phyloP scores from a whole-genome alignment of 2,797 vertebrate genomes.

The Falco biarmicus region DNA sequence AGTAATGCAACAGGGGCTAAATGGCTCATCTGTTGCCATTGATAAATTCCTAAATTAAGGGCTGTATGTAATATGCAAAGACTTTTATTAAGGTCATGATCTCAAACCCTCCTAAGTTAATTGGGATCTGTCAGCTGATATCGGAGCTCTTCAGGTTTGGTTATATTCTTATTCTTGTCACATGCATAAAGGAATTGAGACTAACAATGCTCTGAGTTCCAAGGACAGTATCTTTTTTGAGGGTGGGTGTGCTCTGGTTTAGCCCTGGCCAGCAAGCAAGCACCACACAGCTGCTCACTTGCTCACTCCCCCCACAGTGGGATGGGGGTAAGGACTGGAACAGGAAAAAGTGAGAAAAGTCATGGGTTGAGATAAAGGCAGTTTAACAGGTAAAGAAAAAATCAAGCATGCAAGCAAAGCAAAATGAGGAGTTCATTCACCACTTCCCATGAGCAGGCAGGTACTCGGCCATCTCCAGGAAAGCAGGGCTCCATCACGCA shows the following conservation, averaged over 20 bases:
- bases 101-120: not conserved
- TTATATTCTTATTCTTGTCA: not conserved
- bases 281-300: too few species aligned
- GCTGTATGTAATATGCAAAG: not conserved
- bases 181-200: not conserved
- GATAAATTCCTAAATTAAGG: not conserved
- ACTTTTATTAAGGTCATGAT: not conserved
- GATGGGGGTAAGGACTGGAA: too few species aligned
- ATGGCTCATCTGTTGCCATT: not conserved
- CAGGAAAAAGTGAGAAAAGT: not conserved
- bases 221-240: not conserved
- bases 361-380: not conserved
- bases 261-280: too few species aligned
- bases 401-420: not conserved
- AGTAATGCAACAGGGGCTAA: not conserved
- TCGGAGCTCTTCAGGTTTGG: not conserved
- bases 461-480: not conserved
- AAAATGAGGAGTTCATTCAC: not conserved
- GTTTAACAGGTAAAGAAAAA: not conserved
- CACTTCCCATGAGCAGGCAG: not conserved
- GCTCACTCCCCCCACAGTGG: too few species aligned
- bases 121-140: not conserved
- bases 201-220: not conserved
- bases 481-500: not conserved
- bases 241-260: too few species aligned